Base-by-base conservation (phyloP, 1,140 invertebrate genomes). In the Bombus confusus region DNA sequence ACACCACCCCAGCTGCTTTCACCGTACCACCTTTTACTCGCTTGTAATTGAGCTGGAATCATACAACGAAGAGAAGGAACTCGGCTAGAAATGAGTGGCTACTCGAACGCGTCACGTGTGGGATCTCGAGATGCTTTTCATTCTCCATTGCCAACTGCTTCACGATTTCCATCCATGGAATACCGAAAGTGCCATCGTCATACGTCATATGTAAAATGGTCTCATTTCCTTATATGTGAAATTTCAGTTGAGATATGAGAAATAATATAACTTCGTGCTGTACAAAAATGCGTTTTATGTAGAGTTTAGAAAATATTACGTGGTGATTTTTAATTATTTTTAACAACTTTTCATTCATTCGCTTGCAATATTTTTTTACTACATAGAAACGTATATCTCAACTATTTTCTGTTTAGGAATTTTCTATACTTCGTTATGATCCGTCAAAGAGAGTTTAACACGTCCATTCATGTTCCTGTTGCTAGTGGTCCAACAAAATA, bases 31-130 rank as follows among this genome's bases (percentile, higher is more conserved):
- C 84, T 83, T 89, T 89, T 89, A 86, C 82, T 64, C 78, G 78
- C 64, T 86, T 69, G 80, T 87, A 90, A 90, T 90, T 90, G 86
- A 90, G 88, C 77, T 37, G 75, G 83, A 83, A 87, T 79, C 82
- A 81, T 83, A 79, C 43, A 83, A 80, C 80, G 75, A 87, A 73
- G 86, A 78, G 68, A 47, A 87, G 62, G 82, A 82, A 77, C 77
- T 83, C 83, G 86, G 76, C 66, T 88, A 78, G 84, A 87, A 90
- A 59, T 43, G 89, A 91, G 88, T 90, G 86, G 88, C 84, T 86
- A 86, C 88, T 86, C 57, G 84, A 80, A 68, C 77, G 80, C 80
- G 78, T 90, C 89, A 88, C 74, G 78, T 85, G 77, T 85, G 84
- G 78, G 80, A 90, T 86, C 86, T 90, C 83, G 72, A 90, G 88